Percentiles rank a stretch among this genome's conserved stretches.
Conservation (phyloP, 2,113 vertebrate genomes). For the Murina feae region DNA sequence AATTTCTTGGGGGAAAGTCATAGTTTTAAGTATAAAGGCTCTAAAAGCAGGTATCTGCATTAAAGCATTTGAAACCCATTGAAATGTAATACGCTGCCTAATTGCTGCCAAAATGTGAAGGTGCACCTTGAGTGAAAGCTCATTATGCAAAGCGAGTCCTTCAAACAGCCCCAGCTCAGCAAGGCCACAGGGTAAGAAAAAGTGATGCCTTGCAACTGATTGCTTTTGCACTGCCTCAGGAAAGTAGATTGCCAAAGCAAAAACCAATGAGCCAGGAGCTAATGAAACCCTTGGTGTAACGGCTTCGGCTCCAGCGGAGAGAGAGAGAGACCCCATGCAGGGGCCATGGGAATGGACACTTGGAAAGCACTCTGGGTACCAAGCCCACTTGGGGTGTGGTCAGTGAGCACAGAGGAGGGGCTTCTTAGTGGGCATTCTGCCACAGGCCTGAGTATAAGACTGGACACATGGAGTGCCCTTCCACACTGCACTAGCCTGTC, state of each 20-base stretch:
- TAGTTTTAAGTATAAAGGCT: slow-evolving; percentile 25
- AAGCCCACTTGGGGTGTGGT: not conserved
- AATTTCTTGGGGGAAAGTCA: not conserved
- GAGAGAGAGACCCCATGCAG: not conserved
- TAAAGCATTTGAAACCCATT: slow-evolving; percentile 29
- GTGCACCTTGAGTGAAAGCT: slow-evolving; percentile 30
- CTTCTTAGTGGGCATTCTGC: not conserved
- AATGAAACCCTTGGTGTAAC: not conserved
- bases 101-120: slow-evolving; percentile 57
- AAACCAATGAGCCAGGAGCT: not conserved
- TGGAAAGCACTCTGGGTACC: not conserved
- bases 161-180: not conserved
- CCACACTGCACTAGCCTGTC: not conserved
- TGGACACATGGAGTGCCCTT: fast-evolving
- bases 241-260: not conserved
- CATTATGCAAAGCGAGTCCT: slow-evolving; percentile 43
- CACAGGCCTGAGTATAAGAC: not conserved
- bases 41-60: slow-evolving; percentile 1
- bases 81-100: slow-evolving; percentile 44
- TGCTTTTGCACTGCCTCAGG: not conserved
- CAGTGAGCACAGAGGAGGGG: fast-evolving
- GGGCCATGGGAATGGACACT: not conserved
- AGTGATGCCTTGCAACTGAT: not conserved
- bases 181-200: not conserved
- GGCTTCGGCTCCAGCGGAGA: not conserved